Percentiles rank a stretch among this genome's conserved stretches.
These are phyloP conservation scores for Drosophila parthenogenetica DNA, from an alignment of 2,888 invertebrate species.

Conservation along the genomic window DNA sequence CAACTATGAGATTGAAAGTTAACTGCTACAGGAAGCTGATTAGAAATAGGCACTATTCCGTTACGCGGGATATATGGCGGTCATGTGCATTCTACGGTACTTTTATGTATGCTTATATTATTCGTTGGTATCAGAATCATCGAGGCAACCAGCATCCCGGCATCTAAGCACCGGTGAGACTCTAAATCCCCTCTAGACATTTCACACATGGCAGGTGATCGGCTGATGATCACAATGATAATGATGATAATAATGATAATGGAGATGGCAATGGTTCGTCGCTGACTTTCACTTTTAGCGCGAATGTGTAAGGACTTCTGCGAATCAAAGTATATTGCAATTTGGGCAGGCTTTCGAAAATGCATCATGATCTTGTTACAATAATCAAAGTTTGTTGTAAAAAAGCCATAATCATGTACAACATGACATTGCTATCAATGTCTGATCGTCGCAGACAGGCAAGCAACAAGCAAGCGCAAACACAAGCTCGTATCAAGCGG, in stretches of 20 bases:
- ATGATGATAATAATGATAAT: constrained; percentile 6
- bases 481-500: constrained; percentile 15
- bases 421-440: constrained; percentile 55
- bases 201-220: constrained; percentile 57
- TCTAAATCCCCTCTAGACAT: constrained; percentile 55
- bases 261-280: constrained; percentile 27
- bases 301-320: constrained; percentile 59
- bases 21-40: too few relatives aligned
- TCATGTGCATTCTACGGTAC: background rate
- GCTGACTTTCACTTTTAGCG: constrained; percentile 55
- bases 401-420: constrained; percentile 67
- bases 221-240: constrained; percentile 22
- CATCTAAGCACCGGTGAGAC: constrained; percentile 19
- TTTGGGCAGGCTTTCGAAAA: constrained; percentile 76
- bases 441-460: constrained; percentile 14
- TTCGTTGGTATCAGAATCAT: constrained; percentile 33
- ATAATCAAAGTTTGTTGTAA: constrained; percentile 70
- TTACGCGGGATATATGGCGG: background rate
- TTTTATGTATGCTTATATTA: background rate
- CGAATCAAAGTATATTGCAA: constrained; percentile 40
- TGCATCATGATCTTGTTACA: constrained; percentile 76
- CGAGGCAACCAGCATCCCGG: constrained; percentile 6
- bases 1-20: too few relatives aligned
- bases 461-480: constrained; percentile 29
- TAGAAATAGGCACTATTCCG: too few relatives aligned